These are phyloP conservation scores for Scaptodrosophila lebanonensis DNA, from an alignment of 1,140 invertebrate species.

Conservation along the genomic window DNA sequence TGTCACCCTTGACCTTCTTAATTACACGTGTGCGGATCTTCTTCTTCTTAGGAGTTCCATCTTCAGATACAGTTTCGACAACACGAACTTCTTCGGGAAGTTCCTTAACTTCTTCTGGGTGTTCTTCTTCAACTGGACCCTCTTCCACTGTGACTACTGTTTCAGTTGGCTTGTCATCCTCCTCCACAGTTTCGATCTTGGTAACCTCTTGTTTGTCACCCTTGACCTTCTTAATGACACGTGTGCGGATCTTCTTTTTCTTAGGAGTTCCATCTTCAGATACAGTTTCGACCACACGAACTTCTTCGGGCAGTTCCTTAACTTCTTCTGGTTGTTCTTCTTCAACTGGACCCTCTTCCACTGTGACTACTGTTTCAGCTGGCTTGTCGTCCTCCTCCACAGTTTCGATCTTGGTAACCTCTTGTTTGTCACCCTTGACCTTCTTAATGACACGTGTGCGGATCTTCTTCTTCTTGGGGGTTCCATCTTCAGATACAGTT, in stretches of 20 bases:
- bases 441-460: slow-evolving; percentile 60
- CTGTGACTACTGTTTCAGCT: slow-evolving; percentile 56
- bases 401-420: slow-evolving; percentile 72
- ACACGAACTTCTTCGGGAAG: slow-evolving; percentile 19
- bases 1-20: slow-evolving; percentile 58
- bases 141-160: slow-evolving; percentile 54
- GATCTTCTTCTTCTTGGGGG: slow-evolving; percentile 24
- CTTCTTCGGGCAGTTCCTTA: slow-evolving; percentile 21
- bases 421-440: slow-evolving; percentile 60
- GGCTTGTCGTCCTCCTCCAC: slow-evolving; percentile 74
- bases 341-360: slow-evolving; percentile 31
- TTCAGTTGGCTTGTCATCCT: slow-evolving; percentile 68
- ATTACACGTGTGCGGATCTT: slow-evolving; percentile 50
- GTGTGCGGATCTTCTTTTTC: slow-evolving; percentile 43
- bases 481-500: slow-evolving; percentile 2
- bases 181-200: slow-evolving; percentile 75
- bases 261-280: slow-evolving; percentile 9
- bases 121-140: slow-evolving; percentile 11
- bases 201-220: slow-evolving; percentile 67
- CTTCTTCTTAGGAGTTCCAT: slow-evolving; percentile 13
- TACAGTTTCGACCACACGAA: slow-evolving; percentile 7
- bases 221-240: slow-evolving; percentile 57
- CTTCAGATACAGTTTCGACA: slow-evolving; percentile 1
- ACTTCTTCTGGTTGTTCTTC: slow-evolving; percentile 15
- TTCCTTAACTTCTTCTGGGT: slow-evolving; percentile 13